These are phyloP conservation scores for Dendrocincla tyrannina DNA, from an alignment of 2,797 vertebrate genomes.

Conservation along the genomic window DNA sequence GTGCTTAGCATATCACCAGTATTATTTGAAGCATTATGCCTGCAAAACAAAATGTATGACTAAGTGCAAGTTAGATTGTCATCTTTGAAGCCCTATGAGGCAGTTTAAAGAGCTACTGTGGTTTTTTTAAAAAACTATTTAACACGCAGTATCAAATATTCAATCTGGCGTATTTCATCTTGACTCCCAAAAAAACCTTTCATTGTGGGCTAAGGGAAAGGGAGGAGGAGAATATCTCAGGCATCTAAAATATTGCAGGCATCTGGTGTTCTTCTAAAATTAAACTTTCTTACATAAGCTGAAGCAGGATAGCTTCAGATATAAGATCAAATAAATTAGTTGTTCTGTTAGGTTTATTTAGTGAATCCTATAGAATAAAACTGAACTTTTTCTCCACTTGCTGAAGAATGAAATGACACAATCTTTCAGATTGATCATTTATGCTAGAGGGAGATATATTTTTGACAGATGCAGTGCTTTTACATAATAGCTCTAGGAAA, in stretches of 20 bases:
- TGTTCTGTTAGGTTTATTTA: background rate
- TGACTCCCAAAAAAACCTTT: background rate
- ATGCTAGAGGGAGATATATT: background rate
- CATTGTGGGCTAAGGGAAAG: background rate
- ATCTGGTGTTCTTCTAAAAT: conserved; percentile 14
- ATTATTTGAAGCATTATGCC: background rate
- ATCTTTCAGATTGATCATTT: background rate
- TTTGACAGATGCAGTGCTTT: background rate
- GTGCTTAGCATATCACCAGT: background rate
- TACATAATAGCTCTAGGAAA: background rate
- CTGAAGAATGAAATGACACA: background rate
- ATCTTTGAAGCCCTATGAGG: background rate
- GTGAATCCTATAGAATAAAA: background rate
- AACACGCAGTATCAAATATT: background rate
- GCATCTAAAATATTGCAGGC: background rate
- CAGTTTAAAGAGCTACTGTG: background rate
- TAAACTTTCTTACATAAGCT: background rate
- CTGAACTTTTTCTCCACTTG: background rate
- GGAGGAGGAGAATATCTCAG: background rate
- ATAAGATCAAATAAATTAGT: background rate
- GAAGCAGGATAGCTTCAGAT: background rate
- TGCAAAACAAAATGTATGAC: background rate
- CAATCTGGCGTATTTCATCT: background rate
- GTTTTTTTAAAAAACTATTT: background rate
- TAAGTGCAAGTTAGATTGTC: background rate